Evolutionary conservation across 2,113 vertebrate species (phyloP), one percentile per base, ranked within the genome.

Genomic region (Noctilio leporinus): DNA sequence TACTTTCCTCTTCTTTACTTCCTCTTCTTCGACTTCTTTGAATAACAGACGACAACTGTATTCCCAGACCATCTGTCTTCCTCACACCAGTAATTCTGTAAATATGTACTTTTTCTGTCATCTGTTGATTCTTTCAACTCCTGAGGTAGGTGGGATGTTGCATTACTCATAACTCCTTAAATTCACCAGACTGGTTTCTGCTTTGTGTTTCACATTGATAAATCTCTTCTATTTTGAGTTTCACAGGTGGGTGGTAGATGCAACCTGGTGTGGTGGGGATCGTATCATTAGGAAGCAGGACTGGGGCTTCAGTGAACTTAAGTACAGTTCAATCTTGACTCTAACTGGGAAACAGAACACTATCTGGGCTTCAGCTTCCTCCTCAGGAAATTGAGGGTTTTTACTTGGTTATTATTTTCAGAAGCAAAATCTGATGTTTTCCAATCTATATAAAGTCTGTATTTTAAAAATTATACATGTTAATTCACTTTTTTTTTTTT

Each of bases 21-120:
- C 59, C 10, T 89, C 51, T 28, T 92, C 19, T n/a, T 90, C 2
- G 0, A 1, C 55, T 83, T 67, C 47, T 81, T 81, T 80, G 73
- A 85, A 91, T 26, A 72, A 62, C 55, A 82, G n/a, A 67, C 93
- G 64, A 75, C 28, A 72, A 8, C 69, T 10, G 15, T 45, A 72
- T 88, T 88, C 57, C 94, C 7, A n/a, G 40, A 55, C 70, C 49
- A 51, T 93, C 86, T 88, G 86, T 73, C 49, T 94, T 82, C 69
- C 76, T 75, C 75, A 73, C 14, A 80, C n/a, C 81, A n/a, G 26
- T 55, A 69, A 57, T 91, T 69, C 51, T 33, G 2, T 67, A 33
- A 49, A 38, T 83, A 38, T 59, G 17, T 83, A 5, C 49, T 96
- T 94, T 62, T 73, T 81, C 49, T 55, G 1, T 84, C 47, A 28